Evolutionary conservation across 2,797 vertebrate species (phyloP).

Genomic region (Pseudotriccus pelzelni): DNA sequence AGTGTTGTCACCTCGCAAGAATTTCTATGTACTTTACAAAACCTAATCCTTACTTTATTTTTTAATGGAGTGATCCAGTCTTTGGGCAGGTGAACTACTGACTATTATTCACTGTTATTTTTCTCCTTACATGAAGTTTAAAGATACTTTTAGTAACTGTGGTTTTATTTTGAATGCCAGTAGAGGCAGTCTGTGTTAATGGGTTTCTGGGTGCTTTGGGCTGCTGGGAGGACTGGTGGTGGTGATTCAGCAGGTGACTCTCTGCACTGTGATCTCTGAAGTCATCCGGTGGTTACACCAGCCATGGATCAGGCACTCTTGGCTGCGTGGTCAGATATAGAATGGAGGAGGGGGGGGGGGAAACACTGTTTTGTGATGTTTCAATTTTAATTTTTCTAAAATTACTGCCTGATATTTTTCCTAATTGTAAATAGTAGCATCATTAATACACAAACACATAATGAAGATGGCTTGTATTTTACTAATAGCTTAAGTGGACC

Average conservation of each 20-base stretch:
- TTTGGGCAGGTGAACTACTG: neutral
- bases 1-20: neutral
- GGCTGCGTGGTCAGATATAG: neutral
- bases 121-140: neutral
- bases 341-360: accelerated
- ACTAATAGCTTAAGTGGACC: neutral
- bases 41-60: neutral
- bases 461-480: neutral
- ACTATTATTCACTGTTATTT: neutral
- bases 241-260: neutral
- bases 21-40: neutral
- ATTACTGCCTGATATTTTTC: neutral
- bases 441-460: neutral
- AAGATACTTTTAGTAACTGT: neutral
- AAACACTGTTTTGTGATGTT: neutral
- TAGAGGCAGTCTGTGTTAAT: neutral
- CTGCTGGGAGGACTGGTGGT: neutral
- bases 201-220: neutral
- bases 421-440: neutral
- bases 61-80: neutral
- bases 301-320: neutral
- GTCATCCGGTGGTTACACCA: neutral
- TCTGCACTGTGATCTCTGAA: neutral
- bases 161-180: neutral
- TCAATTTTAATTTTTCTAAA: neutral